phyloP scores from a whole-genome alignment of 2,797 vertebrate species.

The Phaenicophaeus curvirostris region DNA sequence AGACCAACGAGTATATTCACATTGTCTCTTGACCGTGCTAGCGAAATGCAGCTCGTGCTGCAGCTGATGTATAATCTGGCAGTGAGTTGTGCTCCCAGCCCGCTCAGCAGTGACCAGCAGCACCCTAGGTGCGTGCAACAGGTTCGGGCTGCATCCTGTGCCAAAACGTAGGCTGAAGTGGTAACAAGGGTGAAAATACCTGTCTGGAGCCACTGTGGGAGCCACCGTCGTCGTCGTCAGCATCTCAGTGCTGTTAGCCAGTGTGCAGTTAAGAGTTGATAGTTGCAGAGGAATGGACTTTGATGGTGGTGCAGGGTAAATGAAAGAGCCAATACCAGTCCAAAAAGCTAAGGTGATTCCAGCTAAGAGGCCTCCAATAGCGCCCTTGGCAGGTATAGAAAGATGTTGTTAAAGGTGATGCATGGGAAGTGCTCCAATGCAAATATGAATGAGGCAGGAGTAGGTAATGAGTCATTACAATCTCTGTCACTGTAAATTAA shows the following conservation, averaged over 20 bases:
- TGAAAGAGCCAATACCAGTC: slow-evolving; percentile 78
- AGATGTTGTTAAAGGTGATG: neutral
- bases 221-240: neutral
- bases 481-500: neutral
- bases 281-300: slow-evolving; percentile 79
- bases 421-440: accelerated
- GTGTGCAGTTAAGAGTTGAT: slow-evolving; percentile 71
- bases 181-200: slow-evolving; percentile 40
- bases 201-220: neutral
- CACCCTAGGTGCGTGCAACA: accelerated
- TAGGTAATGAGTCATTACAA: accelerated
- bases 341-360: slow-evolving; percentile 81
- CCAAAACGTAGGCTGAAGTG: accelerated
- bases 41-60: accelerated
- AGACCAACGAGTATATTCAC: accelerated
- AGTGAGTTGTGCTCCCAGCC: no score
- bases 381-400: slow-evolving; percentile 75
- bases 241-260: slow-evolving; percentile 55
- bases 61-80: accelerated
- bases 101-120: accelerated
- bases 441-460: accelerated
- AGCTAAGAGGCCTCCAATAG: slow-evolving; percentile 77
- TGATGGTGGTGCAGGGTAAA: slow-evolving; percentile 75
- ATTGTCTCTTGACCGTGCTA: neutral
- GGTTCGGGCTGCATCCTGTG: neutral